Base-by-base conservation (phyloP, 2,888 invertebrate species). In the Cryptocephalus primarius region DNA sequence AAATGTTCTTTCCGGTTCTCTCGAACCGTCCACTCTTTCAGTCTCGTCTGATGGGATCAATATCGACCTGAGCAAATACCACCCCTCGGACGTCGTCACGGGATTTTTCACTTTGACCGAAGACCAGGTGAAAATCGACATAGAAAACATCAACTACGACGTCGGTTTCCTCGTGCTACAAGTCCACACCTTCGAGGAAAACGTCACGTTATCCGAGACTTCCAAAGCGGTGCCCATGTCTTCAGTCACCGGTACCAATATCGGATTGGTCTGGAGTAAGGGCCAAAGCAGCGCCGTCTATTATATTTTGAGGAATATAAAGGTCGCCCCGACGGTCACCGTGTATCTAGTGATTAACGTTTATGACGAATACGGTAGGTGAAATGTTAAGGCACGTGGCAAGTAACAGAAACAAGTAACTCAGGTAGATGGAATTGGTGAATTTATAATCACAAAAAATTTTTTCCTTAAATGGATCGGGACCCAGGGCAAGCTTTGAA, bases 151-250 rank as follows among this genome's bases (percentile, higher is more conserved):
- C 1, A 71, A 75, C 9, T 54, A 64, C 1, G 64, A 65, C 46
- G 63, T 77, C 33, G 68, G 72, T 1, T 85, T 79, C 59, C 67
- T 82, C 12, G 63, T 83, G 47, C 66, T 82, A 38, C 83, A 85
- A 78, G 75, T 75, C 4, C 85, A 86, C 60, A 74, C 76, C 42
- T 76, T 77, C 52, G 55, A 75, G 10, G 64, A 74, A 48, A 76
- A 79, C 63, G 62, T 84, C 1, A 74, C 75, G 0, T 57, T 84
- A 34, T 76, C 77, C 22, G 76, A 72, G 49, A 65, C 43, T 39
- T 39, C 47, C 12, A 45, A 33, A 1, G 53, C 63, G 31, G 55
- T 50, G 10, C 52, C 53, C 1, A 65, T 67, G n/a, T 67, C 65
- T 10, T 64, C 60, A 48, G 66, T 79, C 2, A 71, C 58, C 10